Evolutionary conservation across 53 echinoderm and acorn worm genomes (phyloP), one percentile per base, ranked within the genome.

Genomic region (Astropecten irregularis): DNA sequence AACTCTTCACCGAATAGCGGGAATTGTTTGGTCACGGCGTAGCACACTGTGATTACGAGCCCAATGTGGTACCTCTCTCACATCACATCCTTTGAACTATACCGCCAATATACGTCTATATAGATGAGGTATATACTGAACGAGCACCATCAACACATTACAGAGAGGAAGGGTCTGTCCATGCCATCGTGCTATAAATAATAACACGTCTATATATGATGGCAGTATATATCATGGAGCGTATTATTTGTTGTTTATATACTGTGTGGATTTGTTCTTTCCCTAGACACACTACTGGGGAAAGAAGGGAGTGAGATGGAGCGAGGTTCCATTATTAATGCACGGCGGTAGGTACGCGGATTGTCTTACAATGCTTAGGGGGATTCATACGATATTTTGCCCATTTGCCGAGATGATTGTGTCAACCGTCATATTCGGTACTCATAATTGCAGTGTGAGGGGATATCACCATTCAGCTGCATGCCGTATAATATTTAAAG

Each of bases 121-220:
- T 71, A 35, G 53, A 71, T 71, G 71, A 74, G 57, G 42, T 6
- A 11, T 6, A 42, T 11, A 6, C 42, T 11, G 6, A 11, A 42
- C 42, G 42, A 42, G 11, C 42, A 11, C 42, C n/a, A 11, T 6
- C 42, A 42, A 42, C 42, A 42, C 42, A 11, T 11, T 11, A 42
- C 42, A 11, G 6, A 11, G 42, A 42, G 42, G 6, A 11, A 42
- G 42, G 42, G 42, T 42, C 42, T 42, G 6, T 11, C 42, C 42
- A 6, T 11, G 6, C 42, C 42, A 6, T 11, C 11, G 42, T 8
- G 6, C 6, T 74, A 74, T 57, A 74, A 74, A 74, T 74, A 74
- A 74, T 74, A 74, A 74, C 74, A 74, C 74, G 51, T 64, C 42
- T n/a, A n/a, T n/a, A n/a, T n/a, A n/a, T n/a, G n/a, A n/a, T n/a